These are phyloP conservation scores for Anarhynchus alexandrinus DNA, from an alignment of 2,113 vertebrate genomes.

Conservation along the genomic window DNA sequence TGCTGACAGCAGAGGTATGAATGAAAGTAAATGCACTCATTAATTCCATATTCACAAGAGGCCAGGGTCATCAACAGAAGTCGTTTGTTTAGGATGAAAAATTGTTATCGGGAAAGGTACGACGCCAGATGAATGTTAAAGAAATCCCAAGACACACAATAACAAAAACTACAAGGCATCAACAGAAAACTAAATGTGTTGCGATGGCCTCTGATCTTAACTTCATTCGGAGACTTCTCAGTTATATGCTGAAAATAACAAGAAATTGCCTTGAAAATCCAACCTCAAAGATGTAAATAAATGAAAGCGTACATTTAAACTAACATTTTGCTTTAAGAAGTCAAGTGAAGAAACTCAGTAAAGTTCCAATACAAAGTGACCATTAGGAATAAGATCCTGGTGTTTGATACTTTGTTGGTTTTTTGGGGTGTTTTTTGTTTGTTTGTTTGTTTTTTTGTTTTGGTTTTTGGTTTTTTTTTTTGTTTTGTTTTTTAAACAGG, in stretches of 20 bases:
- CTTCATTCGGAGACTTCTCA: background rate
- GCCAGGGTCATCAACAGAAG: background rate
- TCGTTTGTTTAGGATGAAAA: background rate
- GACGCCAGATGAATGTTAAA: background rate
- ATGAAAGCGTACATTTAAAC: background rate
- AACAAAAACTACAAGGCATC: background rate
- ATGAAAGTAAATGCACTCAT: background rate
- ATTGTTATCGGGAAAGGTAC: background rate
- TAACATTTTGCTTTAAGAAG: background rate
- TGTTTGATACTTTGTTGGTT: accelerated
- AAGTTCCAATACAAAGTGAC: background rate
- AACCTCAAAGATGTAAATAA: background rate
- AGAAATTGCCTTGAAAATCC: background rate
- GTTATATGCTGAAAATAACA: background rate
- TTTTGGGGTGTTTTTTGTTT: too few species aligned
- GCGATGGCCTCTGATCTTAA: background rate
- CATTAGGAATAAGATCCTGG: background rate
- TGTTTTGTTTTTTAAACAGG: background rate
- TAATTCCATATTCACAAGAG: background rate
- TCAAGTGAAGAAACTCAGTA: background rate
- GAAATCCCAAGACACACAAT: background rate
- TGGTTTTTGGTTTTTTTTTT: too few species aligned
- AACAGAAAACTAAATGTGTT: background rate
- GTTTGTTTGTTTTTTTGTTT: too few species aligned
- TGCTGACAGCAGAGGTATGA: background rate